Evolutionary conservation across 1,140 invertebrate genomes (phyloP), one percentile per base, ranked within the genome.

Genomic region (Tetragnatha versicolor): DNA sequence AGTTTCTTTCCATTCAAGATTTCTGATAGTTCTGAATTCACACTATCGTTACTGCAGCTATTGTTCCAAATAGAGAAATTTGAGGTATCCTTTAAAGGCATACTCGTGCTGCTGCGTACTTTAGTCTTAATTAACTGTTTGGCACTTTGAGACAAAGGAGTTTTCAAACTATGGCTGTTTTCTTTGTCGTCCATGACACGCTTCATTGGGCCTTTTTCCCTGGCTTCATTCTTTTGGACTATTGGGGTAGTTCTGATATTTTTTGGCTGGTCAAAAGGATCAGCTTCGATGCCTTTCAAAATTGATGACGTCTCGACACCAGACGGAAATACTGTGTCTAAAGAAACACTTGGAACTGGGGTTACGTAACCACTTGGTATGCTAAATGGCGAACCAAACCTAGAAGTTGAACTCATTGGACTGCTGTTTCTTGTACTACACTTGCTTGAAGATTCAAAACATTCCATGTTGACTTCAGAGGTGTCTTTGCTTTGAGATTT

Each of bases 21-120:
- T n/a, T 66, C 27, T 3, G 73, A 39, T 22, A 77, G 33, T 77
- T 66, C 72, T 22, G 35, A 3, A 76, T 76, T 76, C 27, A 76
- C 9, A 25, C 72, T 76, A 27, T 76, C 72, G 20, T 33, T 73
- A 22, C 69, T 73, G 20, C 27, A 27, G 27, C 29, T 77, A 14
- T 77, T 35, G 33, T 2, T 66, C 9, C 14, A 53, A 25, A 14
- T 1, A 22, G 68, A 6, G 10, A 51, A 51, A 10, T 49, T 68
- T 31, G 31, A 10, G 10, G 25, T 55, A 20, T 25, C 51, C 25
- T 55, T 55, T 25, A 55, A 20, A 6, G 55, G 27, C 49, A 51
- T 1, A 45, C n/a, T n/a, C n/a, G 12, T n/a, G n/a, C n/a, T n/a
- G n/a, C n/a, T n/a, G n/a, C n/a, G n/a, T n/a, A n/a, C n/a, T n/a